A percentile compares a stretch with the other conserved stretches of the same genome.
phyloP scores from a whole-genome alignment of 2,888 invertebrate genomes.

The Drosophila melanosoma region DNA sequence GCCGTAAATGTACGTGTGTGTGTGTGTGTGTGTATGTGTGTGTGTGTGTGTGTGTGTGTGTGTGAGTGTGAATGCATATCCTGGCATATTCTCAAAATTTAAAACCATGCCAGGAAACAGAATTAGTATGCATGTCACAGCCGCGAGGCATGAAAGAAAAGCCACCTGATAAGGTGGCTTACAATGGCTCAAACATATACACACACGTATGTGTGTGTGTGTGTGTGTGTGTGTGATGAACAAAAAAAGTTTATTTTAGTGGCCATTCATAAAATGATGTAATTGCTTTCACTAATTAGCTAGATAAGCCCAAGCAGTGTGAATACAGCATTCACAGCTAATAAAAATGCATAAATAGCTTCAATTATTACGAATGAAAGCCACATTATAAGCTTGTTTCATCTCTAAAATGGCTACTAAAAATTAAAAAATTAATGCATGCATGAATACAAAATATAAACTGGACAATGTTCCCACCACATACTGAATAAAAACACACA shows the following conservation, averaged over 20 bases:
- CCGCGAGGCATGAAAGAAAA: slow-evolving; percentile 18
- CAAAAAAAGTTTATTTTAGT: slow-evolving; percentile 11
- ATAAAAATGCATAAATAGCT: too few relatives aligned
- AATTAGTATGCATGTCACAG: slow-evolving; percentile 77
- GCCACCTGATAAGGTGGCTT: slow-evolving; percentile 43
- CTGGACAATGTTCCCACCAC: background rate
- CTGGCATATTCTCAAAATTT: slow-evolving; percentile 34
- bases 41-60: slow-evolving; percentile 3
- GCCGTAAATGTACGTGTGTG: background rate
- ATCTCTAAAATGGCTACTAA: background rate
- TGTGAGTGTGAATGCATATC: background rate
- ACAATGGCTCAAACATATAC: slow-evolving; percentile 35
- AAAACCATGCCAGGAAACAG: slow-evolving; percentile 36
- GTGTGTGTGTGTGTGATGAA: slow-evolving; percentile 5
- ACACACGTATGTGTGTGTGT: background rate
- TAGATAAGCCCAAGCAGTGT: background rate
- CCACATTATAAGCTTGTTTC: background rate
- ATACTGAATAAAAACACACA: background rate
- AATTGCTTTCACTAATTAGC: slow-evolving; percentile 39
- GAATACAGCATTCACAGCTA: too few relatives aligned
- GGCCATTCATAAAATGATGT: slow-evolving; percentile 16
- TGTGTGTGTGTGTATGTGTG: too few relatives aligned
- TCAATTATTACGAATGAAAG: background rate
- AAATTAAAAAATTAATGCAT: background rate
- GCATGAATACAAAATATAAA: background rate